Conservation (phyloP, 2,113 vertebrate genomes). For the Campylomormyrus numenius region DNA sequence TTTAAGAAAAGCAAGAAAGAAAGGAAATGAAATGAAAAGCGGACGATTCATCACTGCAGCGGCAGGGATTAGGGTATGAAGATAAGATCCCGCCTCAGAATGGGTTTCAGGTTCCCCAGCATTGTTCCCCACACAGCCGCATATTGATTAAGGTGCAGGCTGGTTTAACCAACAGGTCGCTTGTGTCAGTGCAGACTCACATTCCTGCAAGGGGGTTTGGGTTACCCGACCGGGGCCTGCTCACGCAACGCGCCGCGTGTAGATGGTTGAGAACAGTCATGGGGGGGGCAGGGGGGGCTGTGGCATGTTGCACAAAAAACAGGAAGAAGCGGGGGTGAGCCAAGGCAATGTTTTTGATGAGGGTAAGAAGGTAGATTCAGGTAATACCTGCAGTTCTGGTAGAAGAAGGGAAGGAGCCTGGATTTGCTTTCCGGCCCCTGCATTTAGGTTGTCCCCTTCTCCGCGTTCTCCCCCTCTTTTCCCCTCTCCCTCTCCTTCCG, state of each 20-base stretch:
- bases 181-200: slow-evolving; percentile 26
- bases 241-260: background rate
- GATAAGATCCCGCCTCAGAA: slow-evolving; percentile 39
- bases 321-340: background rate
- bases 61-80: slow-evolving; percentile 23
- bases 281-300: background rate
- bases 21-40: background rate
- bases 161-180: slow-evolving; percentile 47
- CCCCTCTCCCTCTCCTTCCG: background rate
- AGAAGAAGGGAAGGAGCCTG: slow-evolving; percentile 26
- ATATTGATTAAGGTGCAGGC: slow-evolving; percentile 63
- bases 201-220: slow-evolving; percentile 38
- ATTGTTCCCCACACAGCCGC: slow-evolving; percentile 54
- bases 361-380: slow-evolving; percentile 27
- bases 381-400: slow-evolving; percentile 35
- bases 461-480: slow-evolving; percentile 21
- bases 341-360: slow-evolving; percentile 11
- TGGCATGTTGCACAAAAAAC: background rate
- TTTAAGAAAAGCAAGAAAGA: background rate
- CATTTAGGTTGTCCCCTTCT: slow-evolving; percentile 3
- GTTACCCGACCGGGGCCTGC: slow-evolving; percentile 27
- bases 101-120: slow-evolving; percentile 54
- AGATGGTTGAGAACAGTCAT: background rate
- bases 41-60: background rate
- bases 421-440: slow-evolving; percentile 37